phyloP scores from a whole-genome alignment of 2,888 invertebrate genomes.

The Ochropleura plecta region DNA sequence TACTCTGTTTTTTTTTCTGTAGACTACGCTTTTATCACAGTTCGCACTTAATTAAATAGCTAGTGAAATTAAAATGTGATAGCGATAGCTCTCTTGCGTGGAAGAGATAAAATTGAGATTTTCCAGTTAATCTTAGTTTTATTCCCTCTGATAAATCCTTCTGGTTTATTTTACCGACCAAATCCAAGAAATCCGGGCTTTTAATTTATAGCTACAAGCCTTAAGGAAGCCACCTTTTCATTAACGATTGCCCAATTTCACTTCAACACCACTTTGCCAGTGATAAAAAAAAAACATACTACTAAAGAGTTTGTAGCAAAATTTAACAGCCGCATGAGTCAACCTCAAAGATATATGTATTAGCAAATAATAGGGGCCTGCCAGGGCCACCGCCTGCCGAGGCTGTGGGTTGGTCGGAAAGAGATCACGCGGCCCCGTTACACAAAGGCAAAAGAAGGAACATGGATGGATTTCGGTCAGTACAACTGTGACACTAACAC shows the following conservation, averaged over 20 bases:
- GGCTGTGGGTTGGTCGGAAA: no score
- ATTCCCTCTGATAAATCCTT: conserved; percentile 23
- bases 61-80: not conserved
- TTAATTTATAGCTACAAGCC: conserved; percentile 31
- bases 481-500: no score
- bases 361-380: no score
- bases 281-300: conserved; percentile 15
- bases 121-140: conserved; percentile 7
- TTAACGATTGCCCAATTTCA: not conserved
- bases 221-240: not conserved
- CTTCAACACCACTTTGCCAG: not conserved
- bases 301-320: no score
- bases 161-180: conserved; percentile 25
- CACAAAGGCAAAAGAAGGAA: no score
- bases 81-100: conserved; percentile 1
- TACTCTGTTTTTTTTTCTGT: not conserved
- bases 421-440: no score
- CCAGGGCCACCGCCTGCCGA: no score
- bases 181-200: conserved; percentile 24
- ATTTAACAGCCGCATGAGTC: no score
- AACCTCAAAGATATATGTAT: no score
- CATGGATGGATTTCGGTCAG: no score
- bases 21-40: not conserved
- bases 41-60: not conserved
- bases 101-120: conserved; percentile 33